Base-by-base conservation (phyloP, 2,797 vertebrate species). In the Gambusia yucatana region DNA sequence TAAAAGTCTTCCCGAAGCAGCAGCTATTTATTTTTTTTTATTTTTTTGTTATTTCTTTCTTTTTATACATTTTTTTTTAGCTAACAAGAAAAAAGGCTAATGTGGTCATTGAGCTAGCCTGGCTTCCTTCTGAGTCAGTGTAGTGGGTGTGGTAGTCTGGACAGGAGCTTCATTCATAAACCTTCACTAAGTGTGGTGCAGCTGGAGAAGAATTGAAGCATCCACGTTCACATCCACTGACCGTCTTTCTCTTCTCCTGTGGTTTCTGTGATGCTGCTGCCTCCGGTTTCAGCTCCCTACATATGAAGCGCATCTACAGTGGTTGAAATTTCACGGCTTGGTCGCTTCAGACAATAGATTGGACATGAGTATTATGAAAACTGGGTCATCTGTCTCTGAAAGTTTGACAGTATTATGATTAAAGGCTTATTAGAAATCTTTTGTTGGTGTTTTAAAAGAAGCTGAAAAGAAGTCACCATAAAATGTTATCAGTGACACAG, bases 81-180 rank as follows among this genome's bases (percentile, higher is more conserved):
- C 50, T 52, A 52, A 52, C 50, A 8, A 7, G 6, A 4, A 3
- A 41, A 0, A 11, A 41, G 33, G 33, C 25, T 65, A 3, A 77
- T 85, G 74, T 80, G 81, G 13, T 41, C 63, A 46, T n/a, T 72
- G 25, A 83, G 88, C 82, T 88, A 76, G 78, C 2, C 77, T 14
- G 57, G 61, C 55, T 30, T 30, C 73, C 70, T 78, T 1, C 59
- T 59, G 14, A 69, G 70, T 16, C 28, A 71, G 57, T 33, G 71
- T 48, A 76, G 92, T 93, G 90, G 91, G 91, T 92, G 93, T 92
- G 92, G 92, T 92, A 1, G 77, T 70, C 63, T 44, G 14, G 48
- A 89, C 82, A 86, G 83, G 72, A 81, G 47, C 41, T 76, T 72
- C 80, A 80, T 90, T 91, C 84, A 89, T 67, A 57, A 50, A 20